Evolutionary conservation across 30 jellyfish, hydroid and myxozoan species (phyloP).

Genomic region (Aurelia sp.): DNA sequence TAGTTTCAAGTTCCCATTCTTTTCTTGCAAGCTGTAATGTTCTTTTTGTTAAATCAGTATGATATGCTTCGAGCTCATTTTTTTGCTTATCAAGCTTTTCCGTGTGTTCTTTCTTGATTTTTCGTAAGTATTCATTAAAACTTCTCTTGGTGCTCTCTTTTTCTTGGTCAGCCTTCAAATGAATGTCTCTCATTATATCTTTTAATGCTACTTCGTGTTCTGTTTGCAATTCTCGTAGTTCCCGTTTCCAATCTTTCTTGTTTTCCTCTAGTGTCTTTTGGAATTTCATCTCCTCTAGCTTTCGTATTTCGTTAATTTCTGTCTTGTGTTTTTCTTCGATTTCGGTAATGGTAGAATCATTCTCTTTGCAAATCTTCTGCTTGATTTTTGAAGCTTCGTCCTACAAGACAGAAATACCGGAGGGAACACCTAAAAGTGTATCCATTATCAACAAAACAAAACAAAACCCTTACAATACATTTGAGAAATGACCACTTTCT

Average conservation of each 20-base stretch:
- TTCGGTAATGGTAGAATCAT: not conserved
- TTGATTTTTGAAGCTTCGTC: too few relatives aligned
- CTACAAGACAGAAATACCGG: too few relatives aligned
- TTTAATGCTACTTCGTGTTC: conserved; percentile 59
- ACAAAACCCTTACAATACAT: too few relatives aligned
- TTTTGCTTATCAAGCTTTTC: conserved; percentile 59
- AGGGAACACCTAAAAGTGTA: too few relatives aligned
- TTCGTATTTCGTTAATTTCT: not conserved
- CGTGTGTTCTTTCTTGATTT: conserved; percentile 30
- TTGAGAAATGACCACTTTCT: too few relatives aligned
- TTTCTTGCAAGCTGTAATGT: conserved; percentile 61
- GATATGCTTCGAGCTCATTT: conserved; percentile 43
- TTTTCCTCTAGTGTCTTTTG: conserved; percentile 21
- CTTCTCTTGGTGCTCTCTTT: conserved; percentile 22
- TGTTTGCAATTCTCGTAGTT: conserved; percentile 51
- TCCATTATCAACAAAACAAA: too few relatives aligned
- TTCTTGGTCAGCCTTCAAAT: conserved; percentile 14
- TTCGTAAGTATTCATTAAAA: conserved; percentile 49
- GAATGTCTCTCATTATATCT: conserved; percentile 11
- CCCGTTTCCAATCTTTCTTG: conserved; percentile 57
- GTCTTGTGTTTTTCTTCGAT: conserved; percentile 11
- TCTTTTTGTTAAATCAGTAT: conserved; percentile 40
- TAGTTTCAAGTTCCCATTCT: conserved; percentile 61
- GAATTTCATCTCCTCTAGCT: conserved; percentile 9
- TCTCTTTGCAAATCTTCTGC: conserved; percentile 4